Percentiles rank a stretch among this genome's conserved stretches.
phyloP scores from a whole-genome alignment of 2,113 vertebrate genomes.

The Collichthys lucidus region DNA sequence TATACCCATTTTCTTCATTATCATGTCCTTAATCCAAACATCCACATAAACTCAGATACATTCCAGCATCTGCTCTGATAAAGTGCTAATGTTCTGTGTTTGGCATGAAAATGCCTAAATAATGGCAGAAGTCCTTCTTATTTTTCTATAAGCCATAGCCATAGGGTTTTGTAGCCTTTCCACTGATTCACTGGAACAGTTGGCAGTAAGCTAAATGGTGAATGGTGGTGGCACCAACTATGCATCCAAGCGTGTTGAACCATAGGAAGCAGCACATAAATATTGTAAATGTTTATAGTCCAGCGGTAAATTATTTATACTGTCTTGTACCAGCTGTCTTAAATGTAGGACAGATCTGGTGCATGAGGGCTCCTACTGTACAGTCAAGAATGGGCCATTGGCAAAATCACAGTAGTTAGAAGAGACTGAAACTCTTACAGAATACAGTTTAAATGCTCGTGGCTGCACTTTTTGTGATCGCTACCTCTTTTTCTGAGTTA shows the following conservation, averaged over 20 bases:
- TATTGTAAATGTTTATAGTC: slow-evolving; percentile 57
- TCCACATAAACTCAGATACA: background rate
- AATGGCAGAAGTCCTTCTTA: no score
- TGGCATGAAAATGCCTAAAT: no score
- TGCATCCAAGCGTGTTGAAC: slow-evolving; percentile 49
- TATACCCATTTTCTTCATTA: background rate
- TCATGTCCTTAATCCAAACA: background rate
- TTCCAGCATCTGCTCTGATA: background rate
- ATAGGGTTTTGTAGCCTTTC: background rate
- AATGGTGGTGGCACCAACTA: slow-evolving; percentile 23
- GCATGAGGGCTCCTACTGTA: background rate
- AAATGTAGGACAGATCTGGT: slow-evolving; percentile 47
- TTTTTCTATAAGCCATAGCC: background rate
- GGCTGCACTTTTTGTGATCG: background rate
- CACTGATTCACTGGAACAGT: background rate
- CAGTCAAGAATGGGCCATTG: background rate
- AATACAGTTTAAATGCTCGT: background rate
- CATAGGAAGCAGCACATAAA: slow-evolving; percentile 49
- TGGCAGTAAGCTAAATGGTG: slow-evolving; percentile 30
- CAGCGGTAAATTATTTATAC: slow-evolving; percentile 67
- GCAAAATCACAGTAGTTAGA: background rate
- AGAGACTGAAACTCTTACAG: background rate
- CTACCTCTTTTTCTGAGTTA: background rate
- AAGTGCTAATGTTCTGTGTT: no score
- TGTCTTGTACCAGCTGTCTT: slow-evolving; percentile 24